Conservation (phyloP, 2,888 invertebrate genomes). For the Coelogynopora nodosa region DNA sequence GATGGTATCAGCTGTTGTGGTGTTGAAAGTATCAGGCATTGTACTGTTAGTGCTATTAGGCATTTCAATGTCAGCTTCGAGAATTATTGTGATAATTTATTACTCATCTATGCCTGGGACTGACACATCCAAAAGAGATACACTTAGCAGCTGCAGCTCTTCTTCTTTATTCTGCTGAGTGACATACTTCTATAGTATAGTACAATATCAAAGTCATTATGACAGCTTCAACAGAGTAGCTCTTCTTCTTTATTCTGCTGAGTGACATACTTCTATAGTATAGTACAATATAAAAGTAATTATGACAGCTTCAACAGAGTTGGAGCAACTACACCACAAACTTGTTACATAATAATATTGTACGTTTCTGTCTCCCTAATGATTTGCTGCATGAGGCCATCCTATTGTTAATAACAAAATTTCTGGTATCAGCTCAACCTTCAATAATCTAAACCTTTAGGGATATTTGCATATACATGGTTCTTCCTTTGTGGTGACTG, state of each 20-base stretch:
- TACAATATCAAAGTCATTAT: not conserved
- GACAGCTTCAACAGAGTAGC: not conserved
- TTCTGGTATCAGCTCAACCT: not conserved
- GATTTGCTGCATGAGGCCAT: not conserved
- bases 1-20: not conserved
- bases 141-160: not conserved
- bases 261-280: not conserved
- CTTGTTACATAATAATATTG: not conserved
- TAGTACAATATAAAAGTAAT: not conserved
- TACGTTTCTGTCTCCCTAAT: not conserved
- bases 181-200: not conserved
- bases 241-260: not conserved
- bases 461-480: not conserved
- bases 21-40: not conserved
- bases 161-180: not conserved
- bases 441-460: too few relatives aligned
- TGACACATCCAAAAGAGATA: not conserved
- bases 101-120: not conserved
- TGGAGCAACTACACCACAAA: not conserved
- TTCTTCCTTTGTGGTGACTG: not conserved
- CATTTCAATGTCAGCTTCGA: not conserved
- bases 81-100: not conserved
- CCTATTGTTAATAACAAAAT: not conserved
- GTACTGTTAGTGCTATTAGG: not conserved
- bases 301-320: not conserved